A percentile compares a stretch with the other conserved stretches of the same genome.
These are phyloP conservation scores for Temnothorax longispinosus DNA, from an alignment of 1,140 invertebrate species.

Conservation along the genomic window DNA sequence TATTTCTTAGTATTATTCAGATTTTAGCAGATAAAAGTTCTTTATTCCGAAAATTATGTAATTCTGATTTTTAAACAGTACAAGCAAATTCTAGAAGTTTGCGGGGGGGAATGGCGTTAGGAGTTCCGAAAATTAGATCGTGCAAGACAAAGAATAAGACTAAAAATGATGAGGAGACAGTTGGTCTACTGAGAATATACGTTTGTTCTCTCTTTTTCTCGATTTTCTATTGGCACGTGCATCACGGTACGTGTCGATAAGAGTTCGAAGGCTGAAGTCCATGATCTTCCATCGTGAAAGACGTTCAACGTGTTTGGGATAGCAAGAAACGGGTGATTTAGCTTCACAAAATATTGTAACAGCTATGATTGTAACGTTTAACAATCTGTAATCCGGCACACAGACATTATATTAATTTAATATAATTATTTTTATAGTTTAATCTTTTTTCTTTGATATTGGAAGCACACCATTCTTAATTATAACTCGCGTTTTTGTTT, in stretches of 20 bases:
- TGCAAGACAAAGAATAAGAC: constrained; percentile 42
- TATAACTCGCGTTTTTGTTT: not conserved
- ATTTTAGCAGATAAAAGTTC: not conserved
- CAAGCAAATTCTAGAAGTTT: not conserved
- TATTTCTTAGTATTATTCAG: not conserved
- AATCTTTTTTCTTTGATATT: not conserved
- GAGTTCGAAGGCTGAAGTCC: constrained; percentile 19
- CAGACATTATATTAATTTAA: not conserved
- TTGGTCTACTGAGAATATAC: constrained; percentile 68
- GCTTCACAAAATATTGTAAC: constrained; percentile 44
- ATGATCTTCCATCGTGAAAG: constrained; percentile 20
- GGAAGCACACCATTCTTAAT: not conserved
- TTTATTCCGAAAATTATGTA: not conserved
- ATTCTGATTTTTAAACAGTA: constrained; percentile 8
- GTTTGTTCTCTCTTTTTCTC: constrained; percentile 61
- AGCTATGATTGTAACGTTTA: constrained; percentile 24
- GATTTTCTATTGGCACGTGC: constrained; percentile 39
- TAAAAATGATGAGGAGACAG: constrained; percentile 62
- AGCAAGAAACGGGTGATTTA: constrained; percentile 35
- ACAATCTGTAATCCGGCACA: not conserved
- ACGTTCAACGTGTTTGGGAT: constrained; percentile 32
- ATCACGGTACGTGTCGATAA: constrained; percentile 50
- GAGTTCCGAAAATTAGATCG: constrained; percentile 71
- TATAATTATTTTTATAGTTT: not conserved
- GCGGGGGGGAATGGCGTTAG: not conserved